Evolutionary conservation across 2,888 invertebrate genomes (phyloP).

Genomic region (Cerceris ruficornis): DNA sequence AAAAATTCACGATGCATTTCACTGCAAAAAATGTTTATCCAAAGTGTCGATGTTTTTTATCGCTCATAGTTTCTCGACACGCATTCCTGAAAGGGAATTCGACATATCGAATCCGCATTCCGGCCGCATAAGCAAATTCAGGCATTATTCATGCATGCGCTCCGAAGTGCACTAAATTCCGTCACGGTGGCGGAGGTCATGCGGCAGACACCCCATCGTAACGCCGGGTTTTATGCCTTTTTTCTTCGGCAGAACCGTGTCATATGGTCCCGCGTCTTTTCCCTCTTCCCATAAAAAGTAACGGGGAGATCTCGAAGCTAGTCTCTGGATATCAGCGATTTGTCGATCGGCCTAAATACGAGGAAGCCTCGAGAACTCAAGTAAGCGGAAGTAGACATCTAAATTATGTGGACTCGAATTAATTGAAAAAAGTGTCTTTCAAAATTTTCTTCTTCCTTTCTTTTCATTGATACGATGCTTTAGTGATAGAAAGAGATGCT

Average conservation of each 20-base stretch:
- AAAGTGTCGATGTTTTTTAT: no score
- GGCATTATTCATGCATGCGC: conserved; percentile 76
- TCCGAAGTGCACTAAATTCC: conserved; percentile 76
- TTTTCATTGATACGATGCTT: no score
- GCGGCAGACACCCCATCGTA: conserved; percentile 69
- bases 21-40: no score
- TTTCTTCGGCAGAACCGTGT: conserved; percentile 72
- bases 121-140: conserved; percentile 69
- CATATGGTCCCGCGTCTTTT: conserved; percentile 70
- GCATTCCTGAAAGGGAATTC: conserved; percentile 9
- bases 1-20: no score
- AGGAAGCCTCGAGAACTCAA: no score
- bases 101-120: conserved; percentile 39
- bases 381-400: no score
- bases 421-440: no score
- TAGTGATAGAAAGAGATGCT: no score
- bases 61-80: conserved; percentile 7
- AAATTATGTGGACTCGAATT: no score
- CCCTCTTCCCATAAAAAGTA: conserved; percentile 64
- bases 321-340: conserved; percentile 47
- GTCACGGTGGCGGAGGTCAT: conserved; percentile 73
- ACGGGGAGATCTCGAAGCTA: conserved; percentile 39
- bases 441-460: no score
- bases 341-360: conserved; percentile 34
- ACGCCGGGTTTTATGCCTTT: conserved; percentile 74